Evolutionary conservation across 2,888 invertebrate genomes (phyloP), one percentile per base, ranked within the genome.

Genomic region (Drepana falcataria): DNA sequence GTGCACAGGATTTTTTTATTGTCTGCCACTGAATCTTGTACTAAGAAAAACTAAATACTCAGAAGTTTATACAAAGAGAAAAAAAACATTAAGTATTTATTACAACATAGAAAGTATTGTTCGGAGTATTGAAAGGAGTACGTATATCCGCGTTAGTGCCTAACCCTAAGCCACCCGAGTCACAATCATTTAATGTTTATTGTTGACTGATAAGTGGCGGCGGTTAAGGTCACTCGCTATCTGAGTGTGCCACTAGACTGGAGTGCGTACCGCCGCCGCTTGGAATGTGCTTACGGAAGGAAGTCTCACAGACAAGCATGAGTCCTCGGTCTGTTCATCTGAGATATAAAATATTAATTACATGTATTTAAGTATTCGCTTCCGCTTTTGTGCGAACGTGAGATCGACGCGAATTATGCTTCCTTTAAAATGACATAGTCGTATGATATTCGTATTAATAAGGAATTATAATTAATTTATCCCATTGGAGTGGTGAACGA

Each of bases 201-300:
- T 76, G 73, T 75, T 75, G 72, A 73, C 73, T 74, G 79, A 79
- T 82, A 82, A 71, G 60, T 60, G 59, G 63, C 63, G 66, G 65
- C 68, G 83, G 83, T 83, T 80, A 83, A 85, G 85, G 86, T 80
- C 81, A 78, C 57, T 35, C 57, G 56, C 75, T 86, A 85, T 85
- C 84, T 72, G 51, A 60, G 61, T 59, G 60, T 58, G 64, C 54
- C 48, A 57, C 35, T 47, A 51, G 40, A 35, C 49, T 21, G 57
- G 35, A 34, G 53, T 55, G 52, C 48, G 52, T 49, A 65, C 41
- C 44, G 48, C 44, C 6, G 44, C 9, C 44, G 9, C 44, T 9
- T 9, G 44, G 53, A 48, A 48, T 51, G 52, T 52, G 49, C 9
- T 49, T 44, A 44, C 44, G 9, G 9, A 9, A 44, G 44, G 44